Evolutionary conservation across 2,797 vertebrate genomes (phyloP), one percentile per base, ranked within the genome.

Genomic region (Coracias cyanogaster): DNA sequence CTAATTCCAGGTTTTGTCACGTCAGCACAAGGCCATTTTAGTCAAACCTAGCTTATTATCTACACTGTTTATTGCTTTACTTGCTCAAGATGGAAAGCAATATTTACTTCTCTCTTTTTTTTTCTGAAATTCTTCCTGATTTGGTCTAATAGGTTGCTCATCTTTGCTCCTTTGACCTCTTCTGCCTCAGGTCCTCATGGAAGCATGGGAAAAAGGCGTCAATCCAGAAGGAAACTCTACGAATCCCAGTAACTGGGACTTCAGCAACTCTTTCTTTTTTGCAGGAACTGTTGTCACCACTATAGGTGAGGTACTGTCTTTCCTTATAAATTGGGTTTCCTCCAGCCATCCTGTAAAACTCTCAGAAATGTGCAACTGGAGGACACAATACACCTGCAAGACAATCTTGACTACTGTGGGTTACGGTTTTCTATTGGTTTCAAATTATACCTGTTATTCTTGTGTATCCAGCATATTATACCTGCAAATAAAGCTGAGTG

Each of bases 201-300:
- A 99, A 90, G 99, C 99, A 77, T 99, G 99, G 98, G 99, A 98
- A 94, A 99, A 99, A 71, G 99, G 99, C 4, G 98, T 99, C 81
- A 99, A 99, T 91, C 99, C 99, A 28, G 99, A 99, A 41, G 98
- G 99, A 82, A 99, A 99, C 94, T 99, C 99, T 33, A 99, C 98
- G 8, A 99, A 99, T 98, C 99, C 99, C 82, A 99, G 99, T 96
- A 99, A 99, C 98, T 99, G 99, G 99, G 99, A 99, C 95, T 99
- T 99, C 52, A 98, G 99, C 94, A 99, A 98, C 97, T 99, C 99
- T 64, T 99, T 99, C 97, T 99, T 99, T 95, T 99, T 99, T 87
- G 99, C 99, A 26, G 99, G 99, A 92, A 99, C 99, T 2, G 99
- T 99, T 5, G 98, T 99, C 96, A 99, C 99, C 57, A 99, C 99